phyloP scores from a whole-genome alignment of 2,113 vertebrate species.

The Corythaixoides concolor region DNA sequence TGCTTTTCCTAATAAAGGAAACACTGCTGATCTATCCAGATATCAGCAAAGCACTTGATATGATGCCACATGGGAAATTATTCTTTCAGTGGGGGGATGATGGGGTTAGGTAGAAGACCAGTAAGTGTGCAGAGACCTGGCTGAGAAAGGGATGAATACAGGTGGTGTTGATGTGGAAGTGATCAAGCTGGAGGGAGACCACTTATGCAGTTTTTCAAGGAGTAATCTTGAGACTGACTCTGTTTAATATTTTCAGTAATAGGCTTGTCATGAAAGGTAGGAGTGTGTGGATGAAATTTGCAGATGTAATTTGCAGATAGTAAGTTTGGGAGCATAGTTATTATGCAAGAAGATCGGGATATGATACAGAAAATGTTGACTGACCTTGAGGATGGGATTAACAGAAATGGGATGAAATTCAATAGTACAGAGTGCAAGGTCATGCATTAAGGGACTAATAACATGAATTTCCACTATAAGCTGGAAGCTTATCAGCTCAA shows the following conservation, averaged over 20 bases:
- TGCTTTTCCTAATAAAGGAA: slow-evolving; percentile 36
- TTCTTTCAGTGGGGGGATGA: neutral
- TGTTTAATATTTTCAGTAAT: neutral
- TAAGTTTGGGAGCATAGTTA: neutral
- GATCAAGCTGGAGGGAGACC: neutral
- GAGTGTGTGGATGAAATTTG: neutral
- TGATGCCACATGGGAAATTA: slow-evolving; percentile 19
- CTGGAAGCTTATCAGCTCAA: slow-evolving; percentile 43
- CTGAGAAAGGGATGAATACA: neutral
- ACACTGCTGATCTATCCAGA: neutral
- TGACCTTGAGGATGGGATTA: slow-evolving; percentile 32
- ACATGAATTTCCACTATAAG: slow-evolving; percentile 56
- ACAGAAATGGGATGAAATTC: slow-evolving; percentile 53
- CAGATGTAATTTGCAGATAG: neutral
- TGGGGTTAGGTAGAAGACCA: neutral
- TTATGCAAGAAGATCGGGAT: neutral
- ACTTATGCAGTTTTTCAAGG: neutral
- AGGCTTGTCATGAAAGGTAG: neutral
- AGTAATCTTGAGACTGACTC: neutral
- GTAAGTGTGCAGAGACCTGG: neutral
- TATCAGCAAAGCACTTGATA: slow-evolving; percentile 37
- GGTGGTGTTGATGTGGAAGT: neutral
- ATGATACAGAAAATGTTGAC: neutral
- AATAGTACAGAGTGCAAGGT: slow-evolving; percentile 44
- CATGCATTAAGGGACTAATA: slow-evolving; percentile 52